Evolutionary conservation across 2,797 vertebrate species (phyloP).

Genomic region (Lacerta agilis): DNA sequence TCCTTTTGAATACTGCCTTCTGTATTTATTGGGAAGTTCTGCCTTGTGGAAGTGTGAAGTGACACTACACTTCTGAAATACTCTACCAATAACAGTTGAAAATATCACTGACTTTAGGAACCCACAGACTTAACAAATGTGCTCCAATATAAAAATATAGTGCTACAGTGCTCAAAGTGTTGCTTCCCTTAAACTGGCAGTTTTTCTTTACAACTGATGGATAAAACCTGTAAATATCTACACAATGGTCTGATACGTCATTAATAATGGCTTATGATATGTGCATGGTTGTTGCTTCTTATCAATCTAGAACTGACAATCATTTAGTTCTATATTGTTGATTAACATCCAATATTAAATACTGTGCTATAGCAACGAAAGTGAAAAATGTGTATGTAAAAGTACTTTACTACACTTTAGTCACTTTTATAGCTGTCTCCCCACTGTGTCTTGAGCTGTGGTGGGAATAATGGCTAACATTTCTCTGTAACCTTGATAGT

Average conservation of each 20-base stretch:
- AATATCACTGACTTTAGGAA: background rate
- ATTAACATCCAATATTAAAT: background rate
- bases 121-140: background rate
- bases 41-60: background rate
- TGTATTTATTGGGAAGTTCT: constrained; percentile 15
- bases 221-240: background rate
- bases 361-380: background rate
- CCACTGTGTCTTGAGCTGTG: background rate
- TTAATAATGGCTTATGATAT: background rate
- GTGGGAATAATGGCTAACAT: background rate
- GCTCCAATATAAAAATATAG: background rate
- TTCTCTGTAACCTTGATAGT: constrained; percentile 22
- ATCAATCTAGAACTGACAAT: background rate
- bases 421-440: background rate
- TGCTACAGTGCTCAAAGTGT: background rate
- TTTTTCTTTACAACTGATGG: background rate
- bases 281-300: background rate
- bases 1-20: constrained; percentile 40
- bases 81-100: background rate
- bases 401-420: background rate
- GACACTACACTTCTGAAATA: background rate
- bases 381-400: background rate
- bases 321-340: background rate
- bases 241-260: background rate
- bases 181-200: background rate